These are phyloP conservation scores for Cheilosia soror DNA, from an alignment of 2,888 invertebrate species.

Conservation along the genomic window DNA sequence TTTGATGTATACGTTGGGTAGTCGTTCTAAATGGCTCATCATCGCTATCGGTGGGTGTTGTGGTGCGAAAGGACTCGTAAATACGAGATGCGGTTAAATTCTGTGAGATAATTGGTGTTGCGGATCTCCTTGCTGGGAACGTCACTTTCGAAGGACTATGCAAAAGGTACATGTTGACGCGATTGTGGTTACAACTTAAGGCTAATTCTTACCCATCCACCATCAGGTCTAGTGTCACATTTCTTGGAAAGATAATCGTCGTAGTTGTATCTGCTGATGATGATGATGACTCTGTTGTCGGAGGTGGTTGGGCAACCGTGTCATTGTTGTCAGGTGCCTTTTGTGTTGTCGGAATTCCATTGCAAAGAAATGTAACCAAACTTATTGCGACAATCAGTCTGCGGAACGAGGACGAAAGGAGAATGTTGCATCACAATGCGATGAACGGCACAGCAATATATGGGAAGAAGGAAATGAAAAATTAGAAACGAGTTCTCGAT, in stretches of 20 bases:
- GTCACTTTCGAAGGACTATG: constrained; percentile 45
- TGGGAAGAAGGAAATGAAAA: constrained; percentile 47
- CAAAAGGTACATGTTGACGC: background rate
- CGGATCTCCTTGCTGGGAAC: constrained; percentile 59
- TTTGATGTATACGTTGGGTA: constrained; percentile 47
- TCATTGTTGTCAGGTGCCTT: constrained; percentile 62
- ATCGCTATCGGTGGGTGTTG: constrained; percentile 50
- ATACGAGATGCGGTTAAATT: constrained; percentile 81
- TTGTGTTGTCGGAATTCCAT: constrained; percentile 68
- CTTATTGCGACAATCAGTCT: constrained; percentile 64
- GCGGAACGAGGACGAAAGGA: background rate
- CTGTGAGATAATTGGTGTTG: constrained; percentile 78
- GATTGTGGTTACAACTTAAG: background rate
- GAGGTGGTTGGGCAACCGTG: constrained; percentile 35
- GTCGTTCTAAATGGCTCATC: constrained; percentile 61
- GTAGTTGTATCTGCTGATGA: constrained; percentile 40
- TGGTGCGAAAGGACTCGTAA: constrained; percentile 80
- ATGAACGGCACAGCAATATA: constrained; percentile 13
- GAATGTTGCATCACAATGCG: background rate
- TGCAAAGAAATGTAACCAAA: constrained; percentile 60
- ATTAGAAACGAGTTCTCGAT: constrained; percentile 38
- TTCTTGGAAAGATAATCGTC: constrained; percentile 62
- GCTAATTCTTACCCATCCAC: constrained; percentile 54
- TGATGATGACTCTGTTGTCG: constrained; percentile 16
- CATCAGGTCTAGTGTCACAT: constrained; percentile 54